These are phyloP conservation scores for Eurystomus glaucurus DNA, from an alignment of 2,797 vertebrate species.

Conservation along the genomic window DNA sequence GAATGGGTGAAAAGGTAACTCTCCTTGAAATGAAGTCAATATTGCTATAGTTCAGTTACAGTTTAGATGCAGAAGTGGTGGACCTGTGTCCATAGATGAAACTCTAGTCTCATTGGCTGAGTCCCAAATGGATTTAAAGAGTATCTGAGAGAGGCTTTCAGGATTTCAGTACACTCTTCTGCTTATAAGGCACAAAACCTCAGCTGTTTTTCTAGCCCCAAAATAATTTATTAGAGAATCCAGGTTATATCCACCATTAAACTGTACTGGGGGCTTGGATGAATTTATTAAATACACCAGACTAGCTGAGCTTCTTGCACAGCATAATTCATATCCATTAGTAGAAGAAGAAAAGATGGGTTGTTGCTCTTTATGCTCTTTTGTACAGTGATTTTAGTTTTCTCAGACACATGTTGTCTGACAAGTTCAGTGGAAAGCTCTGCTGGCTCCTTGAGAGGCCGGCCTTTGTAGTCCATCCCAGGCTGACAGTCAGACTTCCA, in stretches of 20 bases:
- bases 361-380: neutral
- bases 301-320: neutral
- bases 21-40: neutral
- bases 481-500: conserved; percentile 22
- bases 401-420: neutral
- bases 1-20: neutral
- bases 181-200: neutral
- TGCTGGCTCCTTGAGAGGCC: neutral
- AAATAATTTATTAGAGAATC: neutral
- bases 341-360: neutral
- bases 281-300: neutral
- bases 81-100: neutral
- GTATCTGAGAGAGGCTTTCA: neutral
- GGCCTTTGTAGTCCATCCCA: neutral
- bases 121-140: neutral
- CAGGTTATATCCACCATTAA: neutral
- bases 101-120: neutral
- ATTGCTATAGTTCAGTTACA: neutral
- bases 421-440: neutral
- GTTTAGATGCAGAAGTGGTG: neutral
- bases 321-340: neutral
- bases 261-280: neutral
- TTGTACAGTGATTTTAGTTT: neutral
- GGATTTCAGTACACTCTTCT: neutral
- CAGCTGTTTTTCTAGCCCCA: neutral